Conservation (phyloP, 2,797 vertebrate genomes). For the Manis pentadactyla region DNA sequence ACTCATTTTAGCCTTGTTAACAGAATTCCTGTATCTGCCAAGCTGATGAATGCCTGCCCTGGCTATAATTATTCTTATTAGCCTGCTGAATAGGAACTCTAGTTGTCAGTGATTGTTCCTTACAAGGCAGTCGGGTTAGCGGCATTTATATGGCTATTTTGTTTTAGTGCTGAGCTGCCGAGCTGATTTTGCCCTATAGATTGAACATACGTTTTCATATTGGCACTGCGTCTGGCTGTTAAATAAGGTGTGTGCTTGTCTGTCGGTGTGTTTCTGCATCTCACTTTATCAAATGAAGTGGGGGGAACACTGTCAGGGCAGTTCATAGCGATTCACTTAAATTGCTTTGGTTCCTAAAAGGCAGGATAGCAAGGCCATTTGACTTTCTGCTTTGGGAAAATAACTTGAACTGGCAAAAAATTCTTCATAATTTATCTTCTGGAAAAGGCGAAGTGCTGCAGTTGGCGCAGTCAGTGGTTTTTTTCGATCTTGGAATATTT, state of each 20-base stretch:
- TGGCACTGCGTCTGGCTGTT: conserved; percentile 16
- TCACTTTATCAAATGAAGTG: conserved; percentile 64
- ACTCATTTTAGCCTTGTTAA: conserved; percentile 82
- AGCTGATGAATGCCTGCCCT: conserved; percentile 82
- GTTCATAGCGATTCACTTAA: conserved; percentile 46
- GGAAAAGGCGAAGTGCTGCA: conserved; percentile 61
- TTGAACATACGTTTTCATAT: conserved; percentile 54
- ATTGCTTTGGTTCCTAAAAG: conserved; percentile 69
- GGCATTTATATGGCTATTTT: conserved; percentile 48
- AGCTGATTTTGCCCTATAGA: background rate
- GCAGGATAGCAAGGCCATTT: conserved; percentile 21
- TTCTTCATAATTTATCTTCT: conserved; percentile 74
- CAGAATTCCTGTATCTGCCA: conserved; percentile 81
- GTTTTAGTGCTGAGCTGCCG: conserved; percentile 21
- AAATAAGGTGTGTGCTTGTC: conserved; percentile 59
- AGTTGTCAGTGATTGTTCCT: conserved; percentile 69
- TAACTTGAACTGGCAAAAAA: conserved; percentile 74
- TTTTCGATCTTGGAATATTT: conserved; percentile 43
- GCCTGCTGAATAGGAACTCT: conserved; percentile 73
- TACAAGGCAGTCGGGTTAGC: conserved; percentile 63
- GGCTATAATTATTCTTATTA: conserved; percentile 82
- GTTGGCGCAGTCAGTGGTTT: conserved; percentile 63
- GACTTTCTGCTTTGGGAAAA: conserved; percentile 74
- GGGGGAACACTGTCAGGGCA: conserved; percentile 36
- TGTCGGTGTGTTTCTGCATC: conserved; percentile 37